Base-by-base conservation (phyloP, 2,113 vertebrate species). In the Thomomys bottae region DNA sequence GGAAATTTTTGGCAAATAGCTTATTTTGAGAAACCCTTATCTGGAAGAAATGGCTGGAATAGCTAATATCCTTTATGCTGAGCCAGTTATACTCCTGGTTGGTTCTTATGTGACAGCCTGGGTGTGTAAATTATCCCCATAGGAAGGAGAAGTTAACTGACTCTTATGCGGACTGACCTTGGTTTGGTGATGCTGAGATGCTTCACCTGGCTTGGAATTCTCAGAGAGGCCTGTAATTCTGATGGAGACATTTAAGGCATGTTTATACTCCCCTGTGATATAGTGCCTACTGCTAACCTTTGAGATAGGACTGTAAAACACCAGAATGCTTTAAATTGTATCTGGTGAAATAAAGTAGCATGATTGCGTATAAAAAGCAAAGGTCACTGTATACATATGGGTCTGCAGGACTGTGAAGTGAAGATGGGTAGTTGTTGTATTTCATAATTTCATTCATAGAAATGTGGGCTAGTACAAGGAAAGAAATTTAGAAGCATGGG, bases 131-230 rank as follows among this genome's bases (percentile, higher is more conserved):
- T 77, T 42, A 32, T 73, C 36, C 20, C 40, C 28, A 15, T 11
- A 36, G 80, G 64, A 84, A 72, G 68, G 83, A 45, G 59, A 81
- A 83, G n/a, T 32, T 61, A 49, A 90, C 40, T 84, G 89, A 26
- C 32, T 38, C 15, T 85, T 42, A 5, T n/a, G 38, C 72, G 26
- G 38, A 68, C 45, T 91, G 45, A 34, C 63, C 59, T 21, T 57
- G 59, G 32, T 45, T 83, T 57, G 8, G 9, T 66, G 57, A 72
- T 63, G 30, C 73, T 70, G 2, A 32, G 73, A n/a, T 34, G 21
- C 73, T 86, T 88, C 32, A 28, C 14, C 66, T 28, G 68, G 59
- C 17, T 24, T 79, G 26, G 30, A 66, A 21, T 11, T 59, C 38
- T 84, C 72, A 61, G 24, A 88, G n/a, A 32, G 70, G 14, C 42